Base-by-base conservation (phyloP, 2,113 vertebrate species). In the Mus pahari region DNA sequence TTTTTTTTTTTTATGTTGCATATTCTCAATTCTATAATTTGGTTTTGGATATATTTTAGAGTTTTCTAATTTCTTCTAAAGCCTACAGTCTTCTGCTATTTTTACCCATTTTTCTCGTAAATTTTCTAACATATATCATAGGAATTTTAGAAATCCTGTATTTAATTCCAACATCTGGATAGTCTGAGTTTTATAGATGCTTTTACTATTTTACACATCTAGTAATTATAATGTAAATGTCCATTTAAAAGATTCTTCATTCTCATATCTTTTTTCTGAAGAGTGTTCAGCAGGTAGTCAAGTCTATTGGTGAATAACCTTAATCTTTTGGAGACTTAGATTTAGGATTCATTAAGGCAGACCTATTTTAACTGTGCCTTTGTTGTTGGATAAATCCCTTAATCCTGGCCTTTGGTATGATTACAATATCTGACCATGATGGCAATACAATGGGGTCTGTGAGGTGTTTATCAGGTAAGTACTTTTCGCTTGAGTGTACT, bases 341-440 rank as follows among this genome's bases (percentile, higher is more conserved):
- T 89, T 92, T 89, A 55, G 17, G 8, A 22, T 92, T 90, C 60
- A 74, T 90, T 86, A 84, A 94, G 8, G 3, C 12, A 62, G 13
- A 39, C 82, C 6, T 95, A 36, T 42, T 81, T 93, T 87, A 66
- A n/a, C 50, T 94, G 90, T 92, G n/a, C 11, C 86, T 87, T 95
- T 78, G 28, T 87, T 4, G 10, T 92, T 75, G 39, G 10, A 53
- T 77, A 45, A 94, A 90, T 73, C 71, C 62, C 33, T 93, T 93
- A 66, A 73, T 77, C 48, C 16, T 39, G 13, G n/a, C 13, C 74
- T 22, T 2, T 93, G 31, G 8, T 48, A 39, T 92, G 95, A 70
- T 88, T 94, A 68, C 58, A 92, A 78, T 50, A 50, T 86, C 4
- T 39, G 8, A 53, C 50, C n/a, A 33, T 86, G 14, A 39, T 53